Conservation (phyloP, 2,888 invertebrate species). For the Exocentrus adspersus region DNA sequence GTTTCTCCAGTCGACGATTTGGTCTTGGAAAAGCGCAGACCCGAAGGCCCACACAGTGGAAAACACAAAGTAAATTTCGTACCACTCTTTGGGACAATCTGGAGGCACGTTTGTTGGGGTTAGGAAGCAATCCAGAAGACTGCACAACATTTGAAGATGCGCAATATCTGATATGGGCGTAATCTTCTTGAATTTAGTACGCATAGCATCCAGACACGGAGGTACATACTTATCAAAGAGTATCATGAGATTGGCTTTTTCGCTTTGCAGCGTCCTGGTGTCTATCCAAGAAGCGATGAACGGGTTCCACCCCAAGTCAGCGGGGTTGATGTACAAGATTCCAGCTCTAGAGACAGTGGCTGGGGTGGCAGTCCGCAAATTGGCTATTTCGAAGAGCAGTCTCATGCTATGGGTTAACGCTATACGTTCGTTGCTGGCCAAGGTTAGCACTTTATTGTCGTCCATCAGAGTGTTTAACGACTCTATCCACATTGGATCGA, state of each 20-base stretch:
- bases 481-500: conserved; percentile 99
- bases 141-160: conserved; percentile 88
- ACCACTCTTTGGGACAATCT: conserved; percentile 94
- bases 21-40: conserved; percentile 90
- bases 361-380: conserved; percentile 90
- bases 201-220: conserved; percentile 77
- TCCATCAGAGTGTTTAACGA: conserved; percentile 97
- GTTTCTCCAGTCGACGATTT: conserved; percentile 89
- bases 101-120: conserved; percentile 82
- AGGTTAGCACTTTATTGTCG: conserved; percentile 93
- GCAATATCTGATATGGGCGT: conserved; percentile 92
- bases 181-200: conserved; percentile 84
- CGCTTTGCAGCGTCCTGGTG: conserved; percentile 74
- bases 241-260: conserved; percentile 83
- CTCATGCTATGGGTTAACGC: conserved; percentile 90
- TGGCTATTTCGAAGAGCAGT: conserved; percentile 92
- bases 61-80: conserved; percentile 93
- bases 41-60: conserved; percentile 94
- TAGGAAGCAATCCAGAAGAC: conserved; percentile 85
- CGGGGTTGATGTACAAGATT: conserved; percentile 92
- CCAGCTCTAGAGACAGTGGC: conserved; percentile 96
- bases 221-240: conserved; percentile 96
- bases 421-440: conserved; percentile 95
- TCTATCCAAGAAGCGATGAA: conserved; percentile 92
- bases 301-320: conserved; percentile 95